Evolutionary conservation across 2,888 invertebrate species (phyloP).

Genomic region (Dimorphilus gyrociliatus): DNA sequence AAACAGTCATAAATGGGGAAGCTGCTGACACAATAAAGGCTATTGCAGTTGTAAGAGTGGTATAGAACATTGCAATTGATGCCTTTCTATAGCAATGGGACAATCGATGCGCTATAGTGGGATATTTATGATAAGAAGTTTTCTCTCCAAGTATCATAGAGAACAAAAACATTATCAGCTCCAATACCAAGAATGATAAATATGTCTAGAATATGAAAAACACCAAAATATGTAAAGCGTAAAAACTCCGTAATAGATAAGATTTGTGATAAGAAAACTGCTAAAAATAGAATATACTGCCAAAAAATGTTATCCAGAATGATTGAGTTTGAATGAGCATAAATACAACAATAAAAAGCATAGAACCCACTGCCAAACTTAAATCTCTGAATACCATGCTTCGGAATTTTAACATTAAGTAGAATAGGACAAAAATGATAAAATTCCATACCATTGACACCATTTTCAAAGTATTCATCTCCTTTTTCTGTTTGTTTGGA

Average conservation of each 20-base stretch:
- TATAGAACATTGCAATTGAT: conserved; percentile 23
- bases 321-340: conserved; percentile 13
- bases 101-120: conserved; percentile 16
- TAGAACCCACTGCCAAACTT: conserved; percentile 12
- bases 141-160: conserved; percentile 26
- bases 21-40: conserved; percentile 25
- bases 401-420: conserved; percentile 3
- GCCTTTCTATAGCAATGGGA: conserved; percentile 23
- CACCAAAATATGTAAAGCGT: conserved; percentile 16
- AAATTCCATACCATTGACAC: conserved; percentile 7
- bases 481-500: too few species aligned
- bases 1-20: conserved; percentile 21
- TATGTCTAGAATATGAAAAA: conserved; percentile 28
- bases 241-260: conserved; percentile 11
- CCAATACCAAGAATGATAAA: conserved; percentile 32
- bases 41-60: conserved; percentile 25
- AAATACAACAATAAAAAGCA: conserved; percentile 13
- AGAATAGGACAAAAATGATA: conserved; percentile 3
- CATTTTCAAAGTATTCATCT: too few species aligned
- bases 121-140: conserved; percentile 13
- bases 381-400: conserved; percentile 10
- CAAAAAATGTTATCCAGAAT: conserved; percentile 9
- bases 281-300: conserved; percentile 10
- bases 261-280: conserved; percentile 11
- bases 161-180: conserved; percentile 31